Percentiles rank a stretch among this genome's conserved stretches.
These are phyloP conservation scores for Parascotia fuliginaria DNA, from an alignment of 2,888 invertebrate genomes.

Conservation along the genomic window DNA sequence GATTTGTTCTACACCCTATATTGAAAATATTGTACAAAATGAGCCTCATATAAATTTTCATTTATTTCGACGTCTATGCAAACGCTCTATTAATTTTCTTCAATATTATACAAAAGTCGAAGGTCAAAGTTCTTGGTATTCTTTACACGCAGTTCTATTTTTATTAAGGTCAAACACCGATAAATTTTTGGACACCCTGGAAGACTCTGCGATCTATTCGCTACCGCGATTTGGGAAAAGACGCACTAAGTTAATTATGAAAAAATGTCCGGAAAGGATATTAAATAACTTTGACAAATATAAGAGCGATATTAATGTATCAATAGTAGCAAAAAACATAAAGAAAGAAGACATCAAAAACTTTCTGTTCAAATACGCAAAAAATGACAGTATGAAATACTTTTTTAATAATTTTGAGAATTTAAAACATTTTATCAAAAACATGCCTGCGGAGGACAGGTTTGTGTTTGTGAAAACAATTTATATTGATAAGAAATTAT, in stretches of 20 bases:
- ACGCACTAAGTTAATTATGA: conserved; percentile 58
- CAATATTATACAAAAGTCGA: conserved; percentile 30
- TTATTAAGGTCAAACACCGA: conserved; percentile 46
- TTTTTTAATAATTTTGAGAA: conserved; percentile 45
- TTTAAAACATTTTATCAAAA: conserved; percentile 57
- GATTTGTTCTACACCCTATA: conserved; percentile 61
- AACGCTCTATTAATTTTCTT: conserved; percentile 55
- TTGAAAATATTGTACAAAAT: conserved; percentile 53
- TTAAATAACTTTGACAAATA: conserved; percentile 55
- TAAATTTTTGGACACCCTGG: conserved; percentile 55
- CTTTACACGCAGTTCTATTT: conserved; percentile 27
- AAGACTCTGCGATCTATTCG: conserved; percentile 18
- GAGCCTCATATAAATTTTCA: conserved; percentile 29
- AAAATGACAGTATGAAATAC: conserved; percentile 34
- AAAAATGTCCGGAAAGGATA: conserved; percentile 53
- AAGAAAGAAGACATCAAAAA: conserved; percentile 54
- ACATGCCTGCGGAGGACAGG: conserved; percentile 55
- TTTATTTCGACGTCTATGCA: conserved; percentile 55
- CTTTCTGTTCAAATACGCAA: conserved; percentile 50
- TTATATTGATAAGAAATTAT: conserved; percentile 20
- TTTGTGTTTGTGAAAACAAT: conserved; percentile 61
- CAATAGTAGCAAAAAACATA: conserved; percentile 58
- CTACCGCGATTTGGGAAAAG: conserved; percentile 48
- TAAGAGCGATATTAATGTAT: conserved; percentile 42
- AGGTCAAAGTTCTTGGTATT: accelerated